These are phyloP conservation scores for Datnioides undecimradiatus DNA, from an alignment of 2,113 vertebrate species.

Conservation along the genomic window DNA sequence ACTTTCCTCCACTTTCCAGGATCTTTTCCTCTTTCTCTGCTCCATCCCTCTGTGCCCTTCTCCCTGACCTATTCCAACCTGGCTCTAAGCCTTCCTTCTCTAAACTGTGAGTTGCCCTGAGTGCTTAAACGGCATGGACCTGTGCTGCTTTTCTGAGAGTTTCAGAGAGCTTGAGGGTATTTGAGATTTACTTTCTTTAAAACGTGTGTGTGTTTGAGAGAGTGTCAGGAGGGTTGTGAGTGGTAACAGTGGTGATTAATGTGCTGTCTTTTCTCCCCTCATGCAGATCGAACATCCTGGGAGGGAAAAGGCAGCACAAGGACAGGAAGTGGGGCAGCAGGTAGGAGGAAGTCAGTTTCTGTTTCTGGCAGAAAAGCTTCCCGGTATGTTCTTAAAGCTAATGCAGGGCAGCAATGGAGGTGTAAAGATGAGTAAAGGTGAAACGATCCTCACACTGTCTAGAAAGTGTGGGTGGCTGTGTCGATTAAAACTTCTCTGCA, in stretches of 20 bases:
- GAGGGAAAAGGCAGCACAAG: constrained; percentile 45
- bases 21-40: constrained; percentile 34
- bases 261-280: constrained; percentile 37
- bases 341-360: constrained; percentile 34
- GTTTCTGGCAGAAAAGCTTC: constrained; percentile 5
- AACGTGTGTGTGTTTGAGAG: constrained; percentile 27
- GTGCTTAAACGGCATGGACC: constrained; percentile 39
- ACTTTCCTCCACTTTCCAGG: constrained; percentile 36
- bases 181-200: constrained; percentile 29
- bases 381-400: constrained; percentile 18
- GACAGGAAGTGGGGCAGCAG: constrained; percentile 50
- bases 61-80: constrained; percentile 48
- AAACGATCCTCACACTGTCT: neutral
- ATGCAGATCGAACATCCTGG: constrained; percentile 55
- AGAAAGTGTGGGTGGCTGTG: constrained; percentile 12
- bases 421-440: constrained; percentile 28
- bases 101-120: constrained; percentile 43
- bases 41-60: constrained; percentile 39
- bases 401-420: constrained; percentile 18
- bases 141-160: constrained; percentile 32
- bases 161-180: constrained; percentile 20
- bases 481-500: constrained; percentile 7
- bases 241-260: constrained; percentile 55
- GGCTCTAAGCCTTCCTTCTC: constrained; percentile 39
- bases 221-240: constrained; percentile 39